phyloP scores from a whole-genome alignment of 2,113 vertebrate species.

The Tragelaphus strepsiceros region DNA sequence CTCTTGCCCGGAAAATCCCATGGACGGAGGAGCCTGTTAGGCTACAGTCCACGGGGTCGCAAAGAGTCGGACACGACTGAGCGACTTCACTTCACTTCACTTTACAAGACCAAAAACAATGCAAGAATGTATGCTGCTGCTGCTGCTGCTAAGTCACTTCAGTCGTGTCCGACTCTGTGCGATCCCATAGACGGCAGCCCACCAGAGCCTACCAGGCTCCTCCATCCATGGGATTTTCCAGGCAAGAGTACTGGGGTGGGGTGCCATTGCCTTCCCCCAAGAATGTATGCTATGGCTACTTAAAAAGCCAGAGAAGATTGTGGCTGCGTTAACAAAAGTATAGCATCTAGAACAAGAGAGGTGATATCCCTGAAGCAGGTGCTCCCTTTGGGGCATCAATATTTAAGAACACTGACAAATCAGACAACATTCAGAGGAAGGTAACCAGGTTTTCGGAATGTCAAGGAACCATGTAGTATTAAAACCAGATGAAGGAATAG shows the following conservation, averaged over 20 bases:
- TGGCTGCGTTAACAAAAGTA: neutral
- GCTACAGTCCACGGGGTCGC: neutral
- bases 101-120: neutral
- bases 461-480: neutral
- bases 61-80: neutral
- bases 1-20: neutral
- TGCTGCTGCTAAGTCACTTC: too few species aligned
- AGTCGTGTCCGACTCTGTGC: too few species aligned
- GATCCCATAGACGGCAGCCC: too few species aligned
- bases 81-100: too few species aligned
- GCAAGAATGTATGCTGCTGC: neutral
- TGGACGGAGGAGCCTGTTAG: neutral
- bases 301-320: conserved; percentile 9
- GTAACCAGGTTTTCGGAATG: neutral
- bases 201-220: too few species aligned
- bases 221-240: too few species aligned
- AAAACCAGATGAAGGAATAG: conserved; percentile 7
- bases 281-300: neutral
- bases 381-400: neutral
- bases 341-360: neutral
- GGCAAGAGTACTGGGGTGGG: too few species aligned
- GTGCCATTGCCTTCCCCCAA: neutral
- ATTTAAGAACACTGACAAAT: neutral
- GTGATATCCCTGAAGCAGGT: neutral
- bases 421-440: conserved; percentile 2